Conservation (phyloP, 1,140 invertebrate species). For the Drosophila athabasca region DNA sequence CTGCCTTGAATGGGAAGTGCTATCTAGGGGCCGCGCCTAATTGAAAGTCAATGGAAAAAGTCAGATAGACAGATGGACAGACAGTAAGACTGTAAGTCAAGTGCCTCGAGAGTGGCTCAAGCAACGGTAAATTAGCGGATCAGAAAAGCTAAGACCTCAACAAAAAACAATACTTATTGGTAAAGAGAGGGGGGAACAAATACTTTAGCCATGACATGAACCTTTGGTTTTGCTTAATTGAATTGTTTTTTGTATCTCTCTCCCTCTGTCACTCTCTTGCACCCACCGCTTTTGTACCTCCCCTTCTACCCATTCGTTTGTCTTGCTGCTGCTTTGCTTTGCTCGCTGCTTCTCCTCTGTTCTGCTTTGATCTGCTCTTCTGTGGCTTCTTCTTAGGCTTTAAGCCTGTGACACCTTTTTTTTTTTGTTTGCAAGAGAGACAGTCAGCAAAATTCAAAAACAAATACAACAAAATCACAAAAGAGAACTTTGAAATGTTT, state of each 20-base stretch:
- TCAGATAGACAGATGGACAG: constrained; percentile 41
- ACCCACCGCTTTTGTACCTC: background rate
- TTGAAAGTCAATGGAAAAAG: constrained; percentile 37
- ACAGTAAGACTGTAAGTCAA: constrained; percentile 37
- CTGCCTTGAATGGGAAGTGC: constrained; percentile 1
- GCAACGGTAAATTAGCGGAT: constrained; percentile 20
- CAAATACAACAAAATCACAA: background rate
- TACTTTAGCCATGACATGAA: constrained; percentile 34
- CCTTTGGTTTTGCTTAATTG: background rate
- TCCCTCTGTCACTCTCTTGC: background rate
- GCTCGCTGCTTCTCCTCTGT: constrained; percentile 8
- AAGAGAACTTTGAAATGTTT: background rate
- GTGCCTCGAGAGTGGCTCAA: constrained; percentile 5
- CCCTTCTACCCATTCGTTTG: background rate
- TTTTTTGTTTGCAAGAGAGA: background rate
- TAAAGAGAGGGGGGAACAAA: no score
- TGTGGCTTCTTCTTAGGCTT: constrained; percentile 59
- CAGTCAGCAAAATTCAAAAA: constrained; percentile 24
- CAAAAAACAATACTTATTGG: constrained; percentile 4
- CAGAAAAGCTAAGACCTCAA: background rate
- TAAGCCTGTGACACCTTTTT: constrained; percentile 51
- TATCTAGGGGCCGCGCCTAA: constrained; percentile 1
- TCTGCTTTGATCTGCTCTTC: constrained; percentile 60
- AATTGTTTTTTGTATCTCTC: no score
- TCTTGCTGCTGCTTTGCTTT: constrained; percentile 30